Evolutionary conservation across 2,113 vertebrate species (phyloP).

Genomic region (Elephas maximus): DNA sequence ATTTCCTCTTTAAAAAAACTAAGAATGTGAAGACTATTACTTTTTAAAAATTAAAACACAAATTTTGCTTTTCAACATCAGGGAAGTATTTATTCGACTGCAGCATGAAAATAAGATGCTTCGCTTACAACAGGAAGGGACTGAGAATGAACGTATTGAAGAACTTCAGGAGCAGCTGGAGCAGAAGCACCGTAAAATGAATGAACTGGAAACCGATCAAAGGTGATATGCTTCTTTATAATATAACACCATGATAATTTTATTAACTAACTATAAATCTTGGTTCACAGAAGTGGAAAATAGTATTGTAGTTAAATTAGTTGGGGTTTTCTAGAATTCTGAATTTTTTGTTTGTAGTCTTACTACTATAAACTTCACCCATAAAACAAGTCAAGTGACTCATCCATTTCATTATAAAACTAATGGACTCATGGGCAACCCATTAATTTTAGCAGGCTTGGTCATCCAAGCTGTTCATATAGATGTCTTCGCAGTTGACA

Average conservation of each 20-base stretch:
- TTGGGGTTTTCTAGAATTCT: not conserved
- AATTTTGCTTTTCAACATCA: constrained; percentile 80
- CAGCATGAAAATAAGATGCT: constrained; percentile 99
- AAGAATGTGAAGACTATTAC: not conserved
- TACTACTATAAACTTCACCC: not conserved
- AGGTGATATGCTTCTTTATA: constrained; percentile 82
- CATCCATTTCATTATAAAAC: not conserved
- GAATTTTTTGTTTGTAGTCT: not conserved
- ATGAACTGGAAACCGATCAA: constrained; percentile 95
- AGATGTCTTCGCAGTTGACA: not conserved
- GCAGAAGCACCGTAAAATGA: constrained; percentile 93
- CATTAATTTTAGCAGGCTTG: constrained; percentile 3
- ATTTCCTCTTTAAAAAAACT: constrained; percentile 20
- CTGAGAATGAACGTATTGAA: constrained; percentile 93
- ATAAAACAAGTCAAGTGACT: not conserved
- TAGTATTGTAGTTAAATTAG: not conserved
- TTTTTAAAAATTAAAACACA: not conserved
- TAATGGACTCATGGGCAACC: not conserved
- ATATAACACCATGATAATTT: not conserved
- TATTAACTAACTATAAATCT: not conserved
- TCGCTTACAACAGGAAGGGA: constrained; percentile 95
- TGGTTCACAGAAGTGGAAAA: not conserved
- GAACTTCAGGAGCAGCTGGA: constrained; percentile 94
- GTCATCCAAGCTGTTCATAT: constrained; percentile 19
- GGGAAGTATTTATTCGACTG: constrained; percentile 96